Percentiles rank a stretch among this genome's conserved stretches.
Conservation (phyloP, 1,140 invertebrate species). For the Cotesia chilonis region DNA sequence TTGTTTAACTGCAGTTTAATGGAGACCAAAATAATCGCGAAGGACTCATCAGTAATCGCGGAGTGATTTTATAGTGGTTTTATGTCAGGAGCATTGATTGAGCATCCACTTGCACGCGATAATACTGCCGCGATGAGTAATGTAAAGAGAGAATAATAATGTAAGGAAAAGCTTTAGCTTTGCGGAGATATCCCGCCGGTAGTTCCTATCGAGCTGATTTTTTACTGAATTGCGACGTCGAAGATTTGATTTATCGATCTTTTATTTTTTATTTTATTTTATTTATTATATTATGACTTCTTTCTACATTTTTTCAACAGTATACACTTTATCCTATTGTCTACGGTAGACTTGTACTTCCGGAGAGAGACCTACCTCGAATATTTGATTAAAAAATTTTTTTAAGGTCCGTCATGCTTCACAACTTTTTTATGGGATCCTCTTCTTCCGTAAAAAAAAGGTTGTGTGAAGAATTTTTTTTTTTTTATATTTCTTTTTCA, state of each 20-base stretch:
- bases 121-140: slow-evolving; percentile 14
- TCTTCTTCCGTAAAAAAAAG: too few relatives aligned
- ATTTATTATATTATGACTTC: too few relatives aligned
- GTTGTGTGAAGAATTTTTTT: too few relatives aligned
- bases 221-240: not conserved
- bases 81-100: slow-evolving; percentile 51
- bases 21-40: not conserved
- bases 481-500: too few relatives aligned
- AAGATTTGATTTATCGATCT: slow-evolving; percentile 36
- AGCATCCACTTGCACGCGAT: slow-evolving; percentile 43
- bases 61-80: not conserved
- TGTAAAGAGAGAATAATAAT: slow-evolving; percentile 23
- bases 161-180: slow-evolving; percentile 3
- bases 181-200: slow-evolving; percentile 12
- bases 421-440: too few relatives aligned
- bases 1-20: not conserved
- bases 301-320: too few relatives aligned
- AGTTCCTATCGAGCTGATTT: not conserved
- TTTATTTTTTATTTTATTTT: not conserved
- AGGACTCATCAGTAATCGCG: slow-evolving; percentile 5
- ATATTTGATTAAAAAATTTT: too few relatives aligned
- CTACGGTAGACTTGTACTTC: too few relatives aligned
- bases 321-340: too few relatives aligned
- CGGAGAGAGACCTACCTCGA: too few relatives aligned
- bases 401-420: too few relatives aligned